Evolutionary conservation across 2,113 vertebrate genomes (phyloP).

Genomic region (Tachysurus vachellii): DNA sequence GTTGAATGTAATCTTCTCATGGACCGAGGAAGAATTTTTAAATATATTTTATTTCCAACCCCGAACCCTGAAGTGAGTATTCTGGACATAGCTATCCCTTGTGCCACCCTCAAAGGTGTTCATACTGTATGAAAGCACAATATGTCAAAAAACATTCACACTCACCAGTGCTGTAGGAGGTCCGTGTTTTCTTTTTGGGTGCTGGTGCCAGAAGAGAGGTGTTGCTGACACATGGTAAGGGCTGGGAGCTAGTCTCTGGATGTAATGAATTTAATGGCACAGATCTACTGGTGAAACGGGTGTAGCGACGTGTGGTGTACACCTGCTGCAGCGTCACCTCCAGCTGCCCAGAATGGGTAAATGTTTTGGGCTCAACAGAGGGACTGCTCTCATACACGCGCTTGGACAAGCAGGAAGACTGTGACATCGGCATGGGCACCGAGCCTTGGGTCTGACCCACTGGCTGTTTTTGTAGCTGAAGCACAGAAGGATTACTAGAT

Average conservation of each 20-base stretch:
- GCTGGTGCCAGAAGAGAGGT: slow-evolving; percentile 57
- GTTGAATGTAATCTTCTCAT: background rate
- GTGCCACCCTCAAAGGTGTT: background rate
- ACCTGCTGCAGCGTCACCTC: slow-evolving; percentile 67
- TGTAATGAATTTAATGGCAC: slow-evolving; percentile 48
- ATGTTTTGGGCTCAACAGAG: slow-evolving; percentile 18
- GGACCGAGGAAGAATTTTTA: background rate
- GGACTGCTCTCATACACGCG: slow-evolving; percentile 26
- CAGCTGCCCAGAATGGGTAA: slow-evolving; percentile 25
- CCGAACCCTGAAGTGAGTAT: background rate
- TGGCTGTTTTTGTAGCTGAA: slow-evolving; percentile 31
- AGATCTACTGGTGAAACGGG: slow-evolving; percentile 64
- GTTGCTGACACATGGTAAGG: slow-evolving; percentile 55
- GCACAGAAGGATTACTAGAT: background rate
- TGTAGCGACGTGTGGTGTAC: slow-evolving; percentile 61
- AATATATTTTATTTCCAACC: background rate
- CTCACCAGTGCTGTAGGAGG: slow-evolving; percentile 85
- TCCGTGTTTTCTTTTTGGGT: slow-evolving; percentile 86
- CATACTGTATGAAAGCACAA: slow-evolving; percentile 17
- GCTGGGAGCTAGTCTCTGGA: slow-evolving; percentile 50
- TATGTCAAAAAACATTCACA: slow-evolving; percentile 15
- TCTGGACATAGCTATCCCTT: background rate
- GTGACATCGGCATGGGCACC: slow-evolving; percentile 48
- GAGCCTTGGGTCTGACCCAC: slow-evolving; percentile 3
- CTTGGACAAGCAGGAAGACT: slow-evolving; percentile 31